Evolutionary conservation across 2,888 invertebrate species (phyloP), one percentile per base, ranked within the genome.

Genomic region (Erannis defoliaria): DNA sequence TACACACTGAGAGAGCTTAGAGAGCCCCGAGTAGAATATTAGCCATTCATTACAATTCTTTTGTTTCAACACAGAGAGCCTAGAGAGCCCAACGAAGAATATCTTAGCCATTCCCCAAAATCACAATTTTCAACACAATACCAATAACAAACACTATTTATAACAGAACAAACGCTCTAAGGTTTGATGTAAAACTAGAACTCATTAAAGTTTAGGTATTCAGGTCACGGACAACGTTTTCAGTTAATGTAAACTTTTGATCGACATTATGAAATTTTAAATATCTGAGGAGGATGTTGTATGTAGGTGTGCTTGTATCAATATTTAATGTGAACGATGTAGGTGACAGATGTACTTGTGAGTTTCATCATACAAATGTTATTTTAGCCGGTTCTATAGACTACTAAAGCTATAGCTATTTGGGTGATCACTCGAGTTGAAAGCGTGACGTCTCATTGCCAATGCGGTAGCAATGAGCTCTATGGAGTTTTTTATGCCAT

Each of bases 201-300:
- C 26, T 45, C 64, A 66, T 68, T 71, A 66, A 67, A 48, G 60
- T 55, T 49, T 62, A 37, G 49, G 21, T 49, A 71, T 73, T 69
- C 64, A 49, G 73, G 68, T 69, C 73, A 71, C 33, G 70, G 71
- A 23, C 48, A 14, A 35, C 37, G 58, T 55, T 63, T 68, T 65
- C 63, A 50, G 54, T 35, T 18, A 51, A 57, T 58, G 58, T 58
- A 37, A 38, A 51, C 43, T 18, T 29, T 10, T 48, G 40, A 46
- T 55, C 29, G 46, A 14, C 46, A 46, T 57, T 51, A 57, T 35
- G 53, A 55, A 46, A 55, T 26, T 16, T 16, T 5, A 56, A 26
- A 21, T 10, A 23, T 55, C 46, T 5, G 26, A 14, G 37, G 5
- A 8, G 19, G 31, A 26, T 4, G 26, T 26, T 26, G 5, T 40